Conservation (phyloP, 2,113 vertebrate genomes). For the Oncorhynchus gorbuscha region DNA sequence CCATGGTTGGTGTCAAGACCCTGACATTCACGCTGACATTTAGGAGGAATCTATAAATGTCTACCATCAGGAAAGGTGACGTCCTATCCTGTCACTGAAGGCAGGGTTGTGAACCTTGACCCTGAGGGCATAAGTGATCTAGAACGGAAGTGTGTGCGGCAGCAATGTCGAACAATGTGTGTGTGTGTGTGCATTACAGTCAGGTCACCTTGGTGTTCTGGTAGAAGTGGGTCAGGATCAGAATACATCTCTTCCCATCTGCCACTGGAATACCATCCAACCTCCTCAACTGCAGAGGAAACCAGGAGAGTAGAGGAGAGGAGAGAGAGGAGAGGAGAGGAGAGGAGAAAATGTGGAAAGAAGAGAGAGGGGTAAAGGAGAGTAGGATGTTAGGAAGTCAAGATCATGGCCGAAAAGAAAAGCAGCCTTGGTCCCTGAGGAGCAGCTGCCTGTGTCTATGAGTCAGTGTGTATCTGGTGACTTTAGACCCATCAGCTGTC, state of each 20-base stretch:
- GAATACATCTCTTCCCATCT: constrained; percentile 42
- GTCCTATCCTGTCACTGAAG: constrained; percentile 44
- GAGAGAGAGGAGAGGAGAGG: background rate
- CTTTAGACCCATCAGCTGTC: constrained; percentile 12
- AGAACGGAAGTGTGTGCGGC: background rate
- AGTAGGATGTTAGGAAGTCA: background rate
- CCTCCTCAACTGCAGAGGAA: background rate
- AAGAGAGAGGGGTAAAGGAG: background rate
- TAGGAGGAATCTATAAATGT: constrained; percentile 40
- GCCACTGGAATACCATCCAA: constrained; percentile 23
- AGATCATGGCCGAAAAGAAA: background rate
- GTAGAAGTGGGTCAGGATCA: constrained; percentile 41
- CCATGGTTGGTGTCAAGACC: constrained; percentile 43
- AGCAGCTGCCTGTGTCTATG: background rate
- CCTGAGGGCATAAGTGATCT: constrained; percentile 1
- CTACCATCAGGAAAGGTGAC: too few species aligned
- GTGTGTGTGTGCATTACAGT: constrained; percentile 4
- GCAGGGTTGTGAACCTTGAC: constrained; percentile 37
- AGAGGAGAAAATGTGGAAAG: background rate
- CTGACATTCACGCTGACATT: constrained; percentile 72
- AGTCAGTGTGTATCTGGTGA: background rate
- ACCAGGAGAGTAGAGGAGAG: background rate
- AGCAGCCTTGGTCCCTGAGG: background rate
- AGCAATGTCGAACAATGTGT: background rate
- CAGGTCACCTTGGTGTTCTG: constrained; percentile 43